Evolutionary conservation across 2,888 invertebrate genomes (phyloP).

Genomic region (Mimachlamys varia): DNA sequence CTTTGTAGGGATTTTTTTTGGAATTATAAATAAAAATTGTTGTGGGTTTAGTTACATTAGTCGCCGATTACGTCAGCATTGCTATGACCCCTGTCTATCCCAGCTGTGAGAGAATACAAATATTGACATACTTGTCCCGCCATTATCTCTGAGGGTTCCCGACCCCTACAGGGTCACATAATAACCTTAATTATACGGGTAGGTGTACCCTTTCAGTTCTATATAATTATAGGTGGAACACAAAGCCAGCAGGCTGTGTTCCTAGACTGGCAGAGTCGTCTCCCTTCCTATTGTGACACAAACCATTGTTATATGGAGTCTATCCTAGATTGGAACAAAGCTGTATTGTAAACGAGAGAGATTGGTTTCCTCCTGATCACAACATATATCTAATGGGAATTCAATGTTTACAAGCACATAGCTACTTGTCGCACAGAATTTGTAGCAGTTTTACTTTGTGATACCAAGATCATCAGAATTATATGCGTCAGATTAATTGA

Average conservation of each 20-base stretch:
- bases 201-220: neutral
- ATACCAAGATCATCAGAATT: too few species aligned
- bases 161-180: slow-evolving; percentile 17
- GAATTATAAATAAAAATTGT: neutral
- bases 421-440: too few species aligned
- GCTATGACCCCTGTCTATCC: neutral
- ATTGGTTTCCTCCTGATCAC: neutral
- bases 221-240: neutral
- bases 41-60: neutral
- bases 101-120: neutral
- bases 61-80: neutral
- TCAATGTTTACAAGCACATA: too few species aligned
- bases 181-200: neutral
- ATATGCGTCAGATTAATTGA: too few species aligned
- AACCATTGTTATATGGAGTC: neutral
- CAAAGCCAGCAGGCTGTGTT: neutral
- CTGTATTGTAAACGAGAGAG: neutral
- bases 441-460: too few species aligned
- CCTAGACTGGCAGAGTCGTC: neutral
- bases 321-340: neutral
- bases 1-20: neutral
- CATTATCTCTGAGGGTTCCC: neutral
- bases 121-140: neutral
- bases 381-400: too few species aligned
- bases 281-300: neutral